Conservation (phyloP, 53 echinoderm and acorn worm genomes). For the Mesocentrotus franciscanus region DNA sequence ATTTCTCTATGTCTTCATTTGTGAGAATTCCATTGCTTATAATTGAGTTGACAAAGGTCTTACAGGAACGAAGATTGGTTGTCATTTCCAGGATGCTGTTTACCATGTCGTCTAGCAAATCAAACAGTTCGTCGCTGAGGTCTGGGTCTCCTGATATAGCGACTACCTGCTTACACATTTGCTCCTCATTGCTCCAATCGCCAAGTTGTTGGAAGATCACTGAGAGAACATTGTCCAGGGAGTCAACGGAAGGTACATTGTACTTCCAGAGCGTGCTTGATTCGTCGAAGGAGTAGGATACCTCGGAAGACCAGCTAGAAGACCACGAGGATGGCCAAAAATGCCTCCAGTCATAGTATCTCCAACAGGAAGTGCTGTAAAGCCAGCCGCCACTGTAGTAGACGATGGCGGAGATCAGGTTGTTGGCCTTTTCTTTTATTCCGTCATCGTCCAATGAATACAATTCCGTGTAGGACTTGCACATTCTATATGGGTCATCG, state of each 20-base stretch:
- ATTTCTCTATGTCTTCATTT: neutral
- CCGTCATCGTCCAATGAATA: conserved; percentile 30
- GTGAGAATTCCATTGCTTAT: neutral
- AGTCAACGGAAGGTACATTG: neutral
- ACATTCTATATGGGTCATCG: conserved; percentile 18
- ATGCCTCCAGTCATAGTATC: conserved; percentile 36
- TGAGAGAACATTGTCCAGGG: conserved; percentile 22
- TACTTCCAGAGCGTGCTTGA: conserved; percentile 50
- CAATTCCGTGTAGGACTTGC: neutral
- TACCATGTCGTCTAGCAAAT: conserved; percentile 3
- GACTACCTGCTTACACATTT: conserved; percentile 57
- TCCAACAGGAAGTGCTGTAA: conserved; percentile 47
- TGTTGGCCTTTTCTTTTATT: neutral
- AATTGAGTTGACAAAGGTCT: conserved; percentile 15
- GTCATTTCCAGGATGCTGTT: conserved; percentile 17
- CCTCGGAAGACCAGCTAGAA: conserved; percentile 56
- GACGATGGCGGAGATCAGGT: neutral
- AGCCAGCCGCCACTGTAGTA: conserved; percentile 33
- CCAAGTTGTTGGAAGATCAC: conserved; percentile 61
- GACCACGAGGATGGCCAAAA: conserved; percentile 55
- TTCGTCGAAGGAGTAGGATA: conserved; percentile 25
- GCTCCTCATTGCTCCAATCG: conserved; percentile 37
- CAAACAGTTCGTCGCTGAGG: conserved; percentile 4
- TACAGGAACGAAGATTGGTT: neutral
- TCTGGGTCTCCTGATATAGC: neutral